Percentiles rank a stretch among this genome's conserved stretches.
phyloP scores from a whole-genome alignment of 2,113 vertebrate genomes.

The Zosterops borbonicus region DNA sequence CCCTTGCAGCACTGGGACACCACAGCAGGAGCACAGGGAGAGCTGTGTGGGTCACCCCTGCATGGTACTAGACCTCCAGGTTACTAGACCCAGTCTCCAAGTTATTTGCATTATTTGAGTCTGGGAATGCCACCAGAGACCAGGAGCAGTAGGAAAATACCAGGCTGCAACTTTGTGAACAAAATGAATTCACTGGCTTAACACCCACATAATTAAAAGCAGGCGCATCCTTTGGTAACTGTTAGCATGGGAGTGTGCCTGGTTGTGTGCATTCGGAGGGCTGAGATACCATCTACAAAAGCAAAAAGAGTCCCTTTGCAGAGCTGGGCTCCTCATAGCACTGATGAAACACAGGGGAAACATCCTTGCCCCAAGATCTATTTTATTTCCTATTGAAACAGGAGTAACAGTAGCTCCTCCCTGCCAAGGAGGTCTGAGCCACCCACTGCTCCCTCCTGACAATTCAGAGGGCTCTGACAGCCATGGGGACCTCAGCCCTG shows the following conservation, averaged over 20 bases:
- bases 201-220: conserved; percentile 21
- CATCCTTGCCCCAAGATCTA: background rate
- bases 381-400: background rate
- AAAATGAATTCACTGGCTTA: conserved; percentile 1
- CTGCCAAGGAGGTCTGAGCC: background rate
- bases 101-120: background rate
- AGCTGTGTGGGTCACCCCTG: background rate
- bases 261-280: background rate
- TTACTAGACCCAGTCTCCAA: background rate
- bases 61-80: background rate
- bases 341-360: background rate
- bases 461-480: background rate
- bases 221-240: background rate
- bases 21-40: fast-evolving
- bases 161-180: background rate
- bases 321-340: background rate
- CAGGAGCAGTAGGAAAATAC: background rate
- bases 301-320: background rate
- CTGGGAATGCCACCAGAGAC: background rate
- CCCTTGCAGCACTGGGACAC: background rate
- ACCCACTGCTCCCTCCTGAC: background rate
- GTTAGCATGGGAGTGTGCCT: background rate
- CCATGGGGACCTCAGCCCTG: background rate
- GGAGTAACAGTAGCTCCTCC: background rate
- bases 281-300: background rate